Evolutionary conservation across 92 coral and sea anemone genomes (phyloP), one percentile per base, ranked within the genome.

Genomic region (Ricordea florida): DNA sequence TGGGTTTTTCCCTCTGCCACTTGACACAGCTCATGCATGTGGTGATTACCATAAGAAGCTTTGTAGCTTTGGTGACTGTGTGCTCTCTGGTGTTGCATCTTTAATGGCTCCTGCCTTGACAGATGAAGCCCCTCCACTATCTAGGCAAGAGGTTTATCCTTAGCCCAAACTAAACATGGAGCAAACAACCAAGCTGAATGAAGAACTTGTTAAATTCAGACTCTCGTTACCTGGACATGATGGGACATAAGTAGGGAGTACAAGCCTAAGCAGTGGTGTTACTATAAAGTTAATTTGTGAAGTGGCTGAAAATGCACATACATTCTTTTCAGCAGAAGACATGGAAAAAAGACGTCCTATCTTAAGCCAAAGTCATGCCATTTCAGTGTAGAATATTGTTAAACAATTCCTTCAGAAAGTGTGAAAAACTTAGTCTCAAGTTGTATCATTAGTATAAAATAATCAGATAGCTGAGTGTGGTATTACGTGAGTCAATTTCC

Each of bases 201-300:
- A 74, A 58, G 77, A 80, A 55, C 62, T 80, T 28, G 30, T 64
- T 6, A 50, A 73, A 25, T 87, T 74, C 73, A 81, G 84, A 25
- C 79, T 66, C 10, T 80, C 78, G 40, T 77, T 80, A 23, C 92
- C 75, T 72, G 86, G 91, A 56, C 48, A 22, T 63, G 91, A 86
- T 21, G 67, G 81, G 46, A 71, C 86, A 35, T 65, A 68, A 52
- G 87, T 80, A 38, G 87, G 92, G 29, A 80, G 83, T 38, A 49
- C 82, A 24, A 76, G 87, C 57, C 68, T 86, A 8, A 40, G 46
- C 11, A 81, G 72, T 74, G 87, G 93, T 27, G 52, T 80, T 16
- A 80, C 66, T 44, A n/a, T 86, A 37, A 62, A 80, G 20, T 70
- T 80, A 17, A 18, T 80, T 55, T 63, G 49, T 20, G 14, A 64